Evolutionary conservation across 2,797 vertebrate species (phyloP), one percentile per base, ranked within the genome.

Genomic region (Chanos chanos): DNA sequence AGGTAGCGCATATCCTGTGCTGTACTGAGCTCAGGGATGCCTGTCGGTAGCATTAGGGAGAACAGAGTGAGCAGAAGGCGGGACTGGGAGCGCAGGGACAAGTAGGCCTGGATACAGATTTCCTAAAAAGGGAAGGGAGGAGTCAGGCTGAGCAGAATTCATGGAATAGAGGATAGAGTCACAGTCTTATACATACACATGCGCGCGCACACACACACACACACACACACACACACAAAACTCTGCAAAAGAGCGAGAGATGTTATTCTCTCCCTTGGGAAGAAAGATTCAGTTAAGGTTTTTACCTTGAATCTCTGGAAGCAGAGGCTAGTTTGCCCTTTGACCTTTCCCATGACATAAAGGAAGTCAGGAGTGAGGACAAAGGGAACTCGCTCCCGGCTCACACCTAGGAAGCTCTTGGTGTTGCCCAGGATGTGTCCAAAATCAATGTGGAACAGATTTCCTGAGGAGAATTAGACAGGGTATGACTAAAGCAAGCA

Each of bases 361-460:
- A 91, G 81, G 66, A 92, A 91, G 77, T 92, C 90, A 2, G 89
- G 88, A 0, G 89, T 92, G 43, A 92, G 87, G 55, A 92, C 90
- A n/a, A 92, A 92, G 0, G 89, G 90, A 0, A 79, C 89, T 0
- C 89, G 82, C 76, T 92, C 90, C 56, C 89, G 81, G 59, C 34
- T 90, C 52, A 89, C 49, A 0, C 89, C 89, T 1, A 87, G 70
- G 43, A 92, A 89, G 45, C 68, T 70, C 65, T 92, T 92, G 12
- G 70, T 88, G 81, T 91, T 88, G 0, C 90, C 90, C 68, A 92
- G 73, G 66, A 92, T 91, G 81, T 92, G 90, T 1, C 89, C 90
- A 2, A 92, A 92, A 73, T 92, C 90, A 4, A 92, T 90, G 73
- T 92, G 90, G 63, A 92, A 90, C 56, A 91, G 71, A 64, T 91